These are phyloP conservation scores for Clarias laeviceps DNA, from an alignment of 2,797 vertebrate genomes.

Conservation along the genomic window DNA sequence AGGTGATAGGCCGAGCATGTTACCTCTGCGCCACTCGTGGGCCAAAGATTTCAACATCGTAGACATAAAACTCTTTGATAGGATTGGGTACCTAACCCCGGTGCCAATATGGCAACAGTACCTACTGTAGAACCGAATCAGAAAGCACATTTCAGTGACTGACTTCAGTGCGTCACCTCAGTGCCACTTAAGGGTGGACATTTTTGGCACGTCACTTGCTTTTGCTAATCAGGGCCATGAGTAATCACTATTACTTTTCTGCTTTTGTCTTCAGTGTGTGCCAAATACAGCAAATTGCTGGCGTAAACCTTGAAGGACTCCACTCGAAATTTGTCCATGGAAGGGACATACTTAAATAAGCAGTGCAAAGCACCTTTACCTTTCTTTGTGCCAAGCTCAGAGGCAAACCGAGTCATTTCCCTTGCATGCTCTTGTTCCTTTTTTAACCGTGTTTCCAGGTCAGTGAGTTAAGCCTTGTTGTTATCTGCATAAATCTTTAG, in stretches of 20 bases:
- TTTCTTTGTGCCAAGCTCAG: neutral
- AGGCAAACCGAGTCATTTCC: neutral
- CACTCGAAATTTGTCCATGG: neutral
- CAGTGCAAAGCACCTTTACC: neutral
- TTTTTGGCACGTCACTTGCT: neutral
- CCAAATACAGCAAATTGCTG: neutral
- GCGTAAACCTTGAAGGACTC: neutral
- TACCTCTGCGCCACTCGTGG: too few relatives aligned
- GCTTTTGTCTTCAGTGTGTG: neutral
- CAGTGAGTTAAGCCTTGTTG: conserved; percentile 8
- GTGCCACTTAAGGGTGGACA: too few relatives aligned
- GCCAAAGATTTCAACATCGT: neutral
- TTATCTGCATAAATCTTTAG: neutral
- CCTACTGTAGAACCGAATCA: too few relatives aligned
- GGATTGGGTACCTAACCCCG: too few relatives aligned
- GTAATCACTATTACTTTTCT: neutral
- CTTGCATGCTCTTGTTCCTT: neutral
- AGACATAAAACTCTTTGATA: neutral
- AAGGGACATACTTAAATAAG: neutral
- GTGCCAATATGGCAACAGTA: too few relatives aligned
- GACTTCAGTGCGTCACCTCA: neutral
- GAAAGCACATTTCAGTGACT: too few relatives aligned
- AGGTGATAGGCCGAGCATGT: too few relatives aligned
- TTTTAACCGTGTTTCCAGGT: conserved; percentile 21
- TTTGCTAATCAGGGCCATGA: neutral